Conservation (phyloP, 2,113 vertebrate genomes). For the Alouatta palliata region DNA sequence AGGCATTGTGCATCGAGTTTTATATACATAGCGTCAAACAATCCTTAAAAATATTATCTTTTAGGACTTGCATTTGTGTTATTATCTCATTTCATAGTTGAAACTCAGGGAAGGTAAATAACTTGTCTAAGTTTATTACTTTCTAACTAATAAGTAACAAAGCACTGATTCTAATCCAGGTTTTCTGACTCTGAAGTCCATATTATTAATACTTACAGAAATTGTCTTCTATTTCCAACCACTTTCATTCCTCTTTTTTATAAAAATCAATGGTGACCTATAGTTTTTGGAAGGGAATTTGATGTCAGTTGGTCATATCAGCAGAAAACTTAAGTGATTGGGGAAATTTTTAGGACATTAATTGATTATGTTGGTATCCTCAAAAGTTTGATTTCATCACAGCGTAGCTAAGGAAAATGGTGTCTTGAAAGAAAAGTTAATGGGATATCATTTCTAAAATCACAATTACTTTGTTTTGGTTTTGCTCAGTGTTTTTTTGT, state of each 20-base stretch:
- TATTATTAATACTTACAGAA: neutral
- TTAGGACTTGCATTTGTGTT: neutral
- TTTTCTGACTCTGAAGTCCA: neutral
- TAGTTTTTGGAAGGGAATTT: neutral
- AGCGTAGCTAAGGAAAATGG: neutral
- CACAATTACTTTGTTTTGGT: neutral
- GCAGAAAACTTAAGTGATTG: neutral
- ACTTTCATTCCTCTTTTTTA: neutral
- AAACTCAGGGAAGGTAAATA: neutral
- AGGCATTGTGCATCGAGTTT: neutral
- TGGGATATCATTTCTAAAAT: neutral
- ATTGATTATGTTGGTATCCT: neutral
- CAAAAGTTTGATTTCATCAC: neutral
- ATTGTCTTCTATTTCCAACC: neutral
- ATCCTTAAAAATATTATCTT: neutral
- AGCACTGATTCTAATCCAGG: neutral
- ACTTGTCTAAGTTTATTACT: neutral
- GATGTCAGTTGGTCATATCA: neutral
- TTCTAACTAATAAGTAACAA: neutral
- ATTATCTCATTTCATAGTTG: neutral
- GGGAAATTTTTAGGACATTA: constrained; percentile 13
- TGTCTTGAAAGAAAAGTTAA: neutral
- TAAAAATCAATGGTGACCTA: neutral
- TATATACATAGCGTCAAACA: neutral
- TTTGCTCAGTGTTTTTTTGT: neutral